Base-by-base conservation (phyloP, 2,113 vertebrate genomes). In the Chelonoidis abingdonii region DNA sequence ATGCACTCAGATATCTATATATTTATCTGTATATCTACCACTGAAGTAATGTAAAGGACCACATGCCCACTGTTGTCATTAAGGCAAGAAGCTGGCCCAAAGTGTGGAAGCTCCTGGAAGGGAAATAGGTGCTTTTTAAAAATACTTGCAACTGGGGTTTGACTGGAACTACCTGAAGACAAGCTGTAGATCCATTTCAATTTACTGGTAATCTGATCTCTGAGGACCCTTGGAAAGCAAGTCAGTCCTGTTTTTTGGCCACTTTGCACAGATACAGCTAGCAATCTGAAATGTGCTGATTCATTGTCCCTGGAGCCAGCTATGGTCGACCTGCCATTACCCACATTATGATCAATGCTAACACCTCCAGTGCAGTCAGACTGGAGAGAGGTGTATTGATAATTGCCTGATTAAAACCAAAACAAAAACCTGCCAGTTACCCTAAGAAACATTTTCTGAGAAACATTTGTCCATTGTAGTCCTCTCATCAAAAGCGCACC, bases 71-170 rank as follows among this genome's bases (percentile, higher is more conserved):
- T 56, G n/a, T 13, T 56, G 53, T 41, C n/a, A 83, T 41, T 41
- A 41, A 95, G 84, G 90, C 94, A 52, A 92, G 85, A 90, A 93
- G 94, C 89, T 83, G 96, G 57, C 31, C 41, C 53, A 89, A 86
- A 86, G 56, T 41, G 54, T 50, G 91, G 44, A 22, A 50, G 59
- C 11, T 81, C 54, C 59, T 75, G 81, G 79, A 69, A 87, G 76
- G 86, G 88, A 86, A 91, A 17, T 19, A 62, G 88, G 87, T 89
- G 83, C 92, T 57, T 53, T 44, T 76, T 41, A 44, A 25, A 76
- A 87, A 41, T 24, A 72, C 35, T 54, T 44, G 86, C 50, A 79
- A 84, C 91, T 84, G 83, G 65, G 31, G 82, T 93, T 95, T 88
- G 81, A 54, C 24, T 79, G 75, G 65, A 35, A 13, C 14, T 44